A percentile compares a stretch with the other conserved stretches of the same genome.
Evolutionary conservation across 2,113 vertebrate genomes (phyloP).

Genomic region (Sarotherodon lohbergeri): DNA sequence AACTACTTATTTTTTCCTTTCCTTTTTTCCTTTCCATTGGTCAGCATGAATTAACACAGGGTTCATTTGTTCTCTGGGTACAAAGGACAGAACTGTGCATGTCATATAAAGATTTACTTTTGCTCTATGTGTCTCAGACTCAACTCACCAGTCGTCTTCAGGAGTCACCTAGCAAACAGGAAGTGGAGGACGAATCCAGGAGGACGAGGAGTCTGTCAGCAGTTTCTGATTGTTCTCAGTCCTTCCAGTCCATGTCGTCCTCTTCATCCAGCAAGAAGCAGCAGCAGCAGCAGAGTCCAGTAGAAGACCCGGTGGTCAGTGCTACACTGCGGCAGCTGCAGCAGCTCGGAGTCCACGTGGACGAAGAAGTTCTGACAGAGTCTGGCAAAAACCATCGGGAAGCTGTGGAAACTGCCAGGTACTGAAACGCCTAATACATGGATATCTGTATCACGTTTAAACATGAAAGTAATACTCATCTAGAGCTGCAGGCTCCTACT

Average conservation of each 20-base stretch:
- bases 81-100: neutral
- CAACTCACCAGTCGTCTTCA: conserved; percentile 84
- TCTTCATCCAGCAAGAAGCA: conserved; percentile 14
- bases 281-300: conserved; percentile 3
- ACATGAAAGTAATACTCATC: neutral
- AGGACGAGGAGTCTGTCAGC: neutral
- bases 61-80: neutral
- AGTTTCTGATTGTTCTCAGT: neutral
- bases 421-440: neutral
- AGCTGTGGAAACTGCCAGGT: conserved; percentile 87
- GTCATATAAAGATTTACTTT: neutral
- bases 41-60: neutral
- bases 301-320: conserved; percentile 72
- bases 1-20: neutral
- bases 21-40: neutral
- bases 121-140: conserved; percentile 60
- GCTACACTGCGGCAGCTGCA: conserved; percentile 85
- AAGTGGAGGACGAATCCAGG: conserved; percentile 20
- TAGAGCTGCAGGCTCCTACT: neutral
- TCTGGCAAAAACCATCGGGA: conserved; percentile 26
- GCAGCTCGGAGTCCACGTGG: conserved; percentile 81
- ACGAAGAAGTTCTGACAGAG: conserved; percentile 22
- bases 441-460: neutral
- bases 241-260: neutral
- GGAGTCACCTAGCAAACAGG: conserved; percentile 58